Percentiles rank a stretch among this genome's conserved stretches.
phyloP scores from a whole-genome alignment of 2,888 invertebrate species.

The Dermolepida albohirtum region DNA sequence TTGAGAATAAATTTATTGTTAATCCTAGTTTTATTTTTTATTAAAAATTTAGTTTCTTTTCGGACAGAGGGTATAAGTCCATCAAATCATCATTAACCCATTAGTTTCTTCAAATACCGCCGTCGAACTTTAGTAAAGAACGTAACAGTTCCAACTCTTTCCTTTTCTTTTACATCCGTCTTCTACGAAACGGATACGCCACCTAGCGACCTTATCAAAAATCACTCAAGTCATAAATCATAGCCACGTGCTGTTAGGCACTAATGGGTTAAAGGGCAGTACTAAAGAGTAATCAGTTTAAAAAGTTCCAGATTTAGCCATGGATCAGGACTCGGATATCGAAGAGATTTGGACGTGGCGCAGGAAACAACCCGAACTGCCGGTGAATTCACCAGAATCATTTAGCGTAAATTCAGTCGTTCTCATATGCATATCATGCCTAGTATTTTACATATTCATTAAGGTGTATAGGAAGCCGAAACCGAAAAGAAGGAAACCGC shows the following conservation, averaged over 20 bases:
- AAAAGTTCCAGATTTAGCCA: constrained; percentile 58
- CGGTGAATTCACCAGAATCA: constrained; percentile 54
- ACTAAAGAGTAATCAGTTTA: constrained; percentile 57
- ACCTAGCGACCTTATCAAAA: background rate
- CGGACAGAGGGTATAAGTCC: too few relatives aligned
- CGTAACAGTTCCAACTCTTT: too few relatives aligned
- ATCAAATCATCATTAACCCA: constrained; percentile 16
- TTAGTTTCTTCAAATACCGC: constrained; percentile 19
- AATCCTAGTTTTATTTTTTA: too few relatives aligned
- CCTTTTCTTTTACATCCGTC: too few relatives aligned
- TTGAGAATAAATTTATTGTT: too few relatives aligned
- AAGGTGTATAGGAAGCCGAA: constrained; percentile 64
- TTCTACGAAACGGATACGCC: background rate
- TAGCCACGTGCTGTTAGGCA: constrained; percentile 19
- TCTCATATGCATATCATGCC: constrained; percentile 59
- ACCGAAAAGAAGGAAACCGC: constrained; percentile 62
- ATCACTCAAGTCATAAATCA: background rate
- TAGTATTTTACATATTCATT: constrained; percentile 59
- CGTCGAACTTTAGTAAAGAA: too few relatives aligned
- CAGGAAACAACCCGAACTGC: constrained; percentile 65
- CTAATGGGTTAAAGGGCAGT: constrained; percentile 43
- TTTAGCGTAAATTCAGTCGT: constrained; percentile 61
- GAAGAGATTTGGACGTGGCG: constrained; percentile 71
- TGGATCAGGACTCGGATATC: constrained; percentile 67
- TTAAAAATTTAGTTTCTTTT: too few relatives aligned